Conservation (phyloP, 2,888 invertebrate species). For the Hyalella azteca region DNA sequence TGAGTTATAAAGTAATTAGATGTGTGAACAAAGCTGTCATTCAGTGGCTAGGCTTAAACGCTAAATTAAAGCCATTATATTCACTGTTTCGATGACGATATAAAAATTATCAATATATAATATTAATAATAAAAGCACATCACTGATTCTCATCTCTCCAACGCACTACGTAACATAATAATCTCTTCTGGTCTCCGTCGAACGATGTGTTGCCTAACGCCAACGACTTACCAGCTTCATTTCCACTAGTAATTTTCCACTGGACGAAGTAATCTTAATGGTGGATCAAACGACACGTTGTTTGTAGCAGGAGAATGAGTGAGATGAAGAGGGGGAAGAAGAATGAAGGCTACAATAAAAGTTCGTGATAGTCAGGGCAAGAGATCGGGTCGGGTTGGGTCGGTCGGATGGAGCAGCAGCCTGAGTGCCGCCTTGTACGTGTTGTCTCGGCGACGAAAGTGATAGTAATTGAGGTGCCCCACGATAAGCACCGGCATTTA, state of each 20-base stretch:
- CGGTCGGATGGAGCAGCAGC: background rate
- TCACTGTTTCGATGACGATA: too few relatives aligned
- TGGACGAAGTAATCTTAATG: background rate
- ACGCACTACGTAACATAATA: too few relatives aligned
- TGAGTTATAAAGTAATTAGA: too few relatives aligned
- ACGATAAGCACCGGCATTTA: constrained; percentile 8
- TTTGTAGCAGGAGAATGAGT: background rate
- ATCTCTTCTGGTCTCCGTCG: too few relatives aligned
- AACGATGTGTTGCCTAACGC: background rate
- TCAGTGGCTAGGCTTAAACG: too few relatives aligned
- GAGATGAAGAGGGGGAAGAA: background rate
- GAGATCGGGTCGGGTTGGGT: background rate
- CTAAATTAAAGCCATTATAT: too few relatives aligned
- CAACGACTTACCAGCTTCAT: constrained; percentile 5
- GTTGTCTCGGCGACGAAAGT: background rate
- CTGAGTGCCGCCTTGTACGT: background rate
- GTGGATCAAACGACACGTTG: background rate
- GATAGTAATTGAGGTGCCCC: constrained; percentile 21
- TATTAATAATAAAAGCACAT: too few relatives aligned
- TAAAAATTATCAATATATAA: too few relatives aligned
- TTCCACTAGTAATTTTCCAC: background rate
- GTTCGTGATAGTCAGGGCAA: background rate
- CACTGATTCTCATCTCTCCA: too few relatives aligned
- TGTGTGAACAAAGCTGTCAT: too few relatives aligned
- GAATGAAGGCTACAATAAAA: too few relatives aligned